Base-by-base conservation (phyloP, 2,888 invertebrate genomes). In the Timema podura region DNA sequence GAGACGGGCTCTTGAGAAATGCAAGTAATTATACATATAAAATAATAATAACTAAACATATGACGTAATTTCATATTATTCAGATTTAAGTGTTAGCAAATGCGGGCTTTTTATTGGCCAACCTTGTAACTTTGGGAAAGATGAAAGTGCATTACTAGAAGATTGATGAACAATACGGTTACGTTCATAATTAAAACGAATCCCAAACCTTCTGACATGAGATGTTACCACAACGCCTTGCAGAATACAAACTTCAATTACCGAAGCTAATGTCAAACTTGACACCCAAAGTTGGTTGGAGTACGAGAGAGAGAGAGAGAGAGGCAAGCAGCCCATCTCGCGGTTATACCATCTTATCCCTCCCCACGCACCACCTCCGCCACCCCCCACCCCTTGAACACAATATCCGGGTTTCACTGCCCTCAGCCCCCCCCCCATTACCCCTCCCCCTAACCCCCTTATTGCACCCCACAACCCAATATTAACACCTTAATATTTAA, bases 401-500 rank as follows among this genome's bases (percentile, higher is more conserved):
- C 30, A 16, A 13, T 30, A 44, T 64, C 64, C 13, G 15, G 5
- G 16, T 46, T 46, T n/a, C 15, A 6, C 65, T 5, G 13, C 65
- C 13, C 49, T 67, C 67, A 51, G n/a, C 67, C 48, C 49, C 16
- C 13, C 44, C 61, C 9, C 49, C 30, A n/a, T n/a, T 47, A 7
- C 48, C 45, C 61, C 48, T 48, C 13, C 16, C 59, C 11, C 30
- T 48, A 45, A 30, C 46, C 57, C 64, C 67, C 54, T 67, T 67
- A 46, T 11, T 65, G 68, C 59, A 65, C 65, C 68, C 70, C 68
- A 57, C 59, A 66, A 61, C 73, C 61, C 61, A 73, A 73, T 70
- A 73, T 73, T 71, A 73, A 73, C 71, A 70, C 70, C 68, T 73
- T 70, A 73, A 73, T 73, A 73, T 71, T 73, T 73, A 70, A 73